phyloP scores from a whole-genome alignment of 2,888 invertebrate species.

The Cylloceria caligata region DNA sequence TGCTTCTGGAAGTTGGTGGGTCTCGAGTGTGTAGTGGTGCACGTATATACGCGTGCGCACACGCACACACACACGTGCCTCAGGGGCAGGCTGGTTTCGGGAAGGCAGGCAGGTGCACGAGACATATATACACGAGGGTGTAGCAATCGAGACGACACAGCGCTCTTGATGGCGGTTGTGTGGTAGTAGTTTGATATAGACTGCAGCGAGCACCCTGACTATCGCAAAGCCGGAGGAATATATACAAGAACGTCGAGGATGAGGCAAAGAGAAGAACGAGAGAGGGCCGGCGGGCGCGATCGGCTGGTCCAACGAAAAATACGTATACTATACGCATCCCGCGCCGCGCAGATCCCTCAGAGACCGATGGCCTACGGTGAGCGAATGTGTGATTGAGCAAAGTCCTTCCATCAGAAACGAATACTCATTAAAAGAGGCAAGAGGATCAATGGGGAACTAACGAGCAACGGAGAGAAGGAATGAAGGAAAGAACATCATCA shows the following conservation, averaged over 20 bases:
- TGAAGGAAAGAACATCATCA: conserved; percentile 36
- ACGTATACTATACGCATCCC: conserved; percentile 22
- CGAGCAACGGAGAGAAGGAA: conserved; percentile 32
- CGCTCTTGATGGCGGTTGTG: conserved; percentile 28
- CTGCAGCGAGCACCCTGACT: conserved; percentile 54
- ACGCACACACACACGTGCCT: conserved; percentile 19
- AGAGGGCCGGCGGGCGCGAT: conserved; percentile 57
- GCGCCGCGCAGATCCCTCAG: conserved; percentile 40
- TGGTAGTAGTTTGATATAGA: conserved; percentile 52
- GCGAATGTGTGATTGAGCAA: conserved; percentile 59
- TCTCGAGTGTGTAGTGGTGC: background rate
- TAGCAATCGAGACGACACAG: conserved; percentile 5
- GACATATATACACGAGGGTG: conserved; percentile 39
- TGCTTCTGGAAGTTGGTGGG: conserved; percentile 55
- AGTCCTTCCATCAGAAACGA: conserved; percentile 61
- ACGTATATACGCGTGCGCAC: conserved; percentile 12
- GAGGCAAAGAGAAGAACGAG: conserved; percentile 33
- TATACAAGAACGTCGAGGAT: conserved; percentile 36
- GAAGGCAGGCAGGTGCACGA: conserved; percentile 67
- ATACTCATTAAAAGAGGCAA: conserved; percentile 63
- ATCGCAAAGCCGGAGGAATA: conserved; percentile 55
- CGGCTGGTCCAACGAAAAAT: conserved; percentile 58
- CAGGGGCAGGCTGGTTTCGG: conserved; percentile 63
- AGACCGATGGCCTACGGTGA: conserved; percentile 36
- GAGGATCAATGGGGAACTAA: conserved; percentile 59